Base-by-base conservation (phyloP, 2,888 invertebrate species). In the Carpatolechia fugitivella region DNA sequence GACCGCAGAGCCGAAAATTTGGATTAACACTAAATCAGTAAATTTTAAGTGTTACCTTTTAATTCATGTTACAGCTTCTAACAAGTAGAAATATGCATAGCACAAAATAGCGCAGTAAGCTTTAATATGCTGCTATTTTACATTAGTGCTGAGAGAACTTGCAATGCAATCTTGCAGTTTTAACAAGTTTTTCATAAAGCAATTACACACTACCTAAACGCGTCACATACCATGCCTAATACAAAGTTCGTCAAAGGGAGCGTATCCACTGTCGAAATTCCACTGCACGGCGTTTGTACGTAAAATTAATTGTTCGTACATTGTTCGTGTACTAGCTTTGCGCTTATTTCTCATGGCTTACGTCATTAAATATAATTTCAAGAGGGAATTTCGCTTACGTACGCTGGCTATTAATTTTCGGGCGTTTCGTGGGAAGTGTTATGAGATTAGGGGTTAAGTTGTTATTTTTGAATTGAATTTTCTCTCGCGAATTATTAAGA, bases 291-390 rank as follows among this genome's bases (percentile, higher is more conserved):
- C 33, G 68, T 70, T 76, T 70, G 69, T 65, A 63, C 67, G 68
- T 74, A 75, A 78, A 56, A 57, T 78, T 77, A 80, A 79, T 80
- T 70, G 70, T 74, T 76, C 66, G 44, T 44, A 13, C 44, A 29
- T 44, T 44, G 44, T 44, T 44, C 29, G 11, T 29, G 69, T 70
- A 60, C 36, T 61, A 62, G 59, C 54, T 64, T 61, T 57, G 51
- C 61, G 61, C 54, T 68, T 60, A 59, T 60, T 61, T 57, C 60
- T 56, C 55, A 46, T 44, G 57, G 55, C 57, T 56, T 58, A 57
- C 58, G 58, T 60, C 57, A 59, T 61, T 57, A 55, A 56, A 62
- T 62, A 64, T 64, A 64, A 63, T 63, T 56, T 55, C 55, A 44
- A 44, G 44, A 57, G 61, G 59, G 63, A 55, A 61, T 61, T 57